Evolutionary conservation across 1,140 invertebrate species (phyloP).

Genomic region (Micrasema minimum): DNA sequence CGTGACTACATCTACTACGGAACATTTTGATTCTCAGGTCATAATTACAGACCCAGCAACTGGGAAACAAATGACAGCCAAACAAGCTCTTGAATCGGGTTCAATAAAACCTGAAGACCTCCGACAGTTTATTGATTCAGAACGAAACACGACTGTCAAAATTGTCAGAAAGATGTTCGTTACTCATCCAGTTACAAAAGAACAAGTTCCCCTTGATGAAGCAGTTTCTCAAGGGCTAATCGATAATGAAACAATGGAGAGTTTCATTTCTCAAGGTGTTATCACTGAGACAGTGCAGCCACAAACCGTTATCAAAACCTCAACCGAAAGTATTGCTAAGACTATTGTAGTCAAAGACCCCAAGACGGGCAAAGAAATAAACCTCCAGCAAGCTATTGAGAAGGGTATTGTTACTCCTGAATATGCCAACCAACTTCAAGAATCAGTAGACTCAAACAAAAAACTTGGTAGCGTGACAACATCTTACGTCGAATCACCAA

Average conservation of each 20-base stretch:
- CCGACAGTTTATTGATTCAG: slow-evolving; percentile 56
- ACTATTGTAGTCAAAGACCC: slow-evolving; percentile 62
- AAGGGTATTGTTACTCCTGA: slow-evolving; percentile 65
- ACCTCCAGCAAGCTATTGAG: slow-evolving; percentile 67
- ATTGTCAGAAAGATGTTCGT: slow-evolving; percentile 63
- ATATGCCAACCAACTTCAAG: slow-evolving; percentile 56
- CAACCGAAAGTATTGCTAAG: slow-evolving; percentile 49
- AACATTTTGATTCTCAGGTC: slow-evolving; percentile 38
- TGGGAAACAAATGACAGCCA: slow-evolving; percentile 72
- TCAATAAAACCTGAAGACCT: slow-evolving; percentile 65
- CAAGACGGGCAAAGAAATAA: slow-evolving; percentile 64
- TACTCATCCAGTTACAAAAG: slow-evolving; percentile 72
- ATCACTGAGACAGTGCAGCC: slow-evolving; percentile 52
- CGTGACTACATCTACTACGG: slow-evolving; percentile 9
- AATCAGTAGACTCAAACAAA: slow-evolving; percentile 45
- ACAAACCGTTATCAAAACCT: slow-evolving; percentile 49
- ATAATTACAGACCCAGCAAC: slow-evolving; percentile 71
- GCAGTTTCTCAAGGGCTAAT: slow-evolving; percentile 73
- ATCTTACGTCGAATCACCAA: slow-evolving; percentile 25
- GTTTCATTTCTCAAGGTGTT: slow-evolving; percentile 47
- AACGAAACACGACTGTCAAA: slow-evolving; percentile 48
- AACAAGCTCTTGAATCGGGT: slow-evolving; percentile 77
- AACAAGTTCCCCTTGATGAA: slow-evolving; percentile 70
- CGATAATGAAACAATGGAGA: slow-evolving; percentile 67
- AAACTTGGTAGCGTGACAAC: slow-evolving; percentile 22